Conservation (phyloP, 2,888 invertebrate genomes). For the Tuta absoluta region DNA sequence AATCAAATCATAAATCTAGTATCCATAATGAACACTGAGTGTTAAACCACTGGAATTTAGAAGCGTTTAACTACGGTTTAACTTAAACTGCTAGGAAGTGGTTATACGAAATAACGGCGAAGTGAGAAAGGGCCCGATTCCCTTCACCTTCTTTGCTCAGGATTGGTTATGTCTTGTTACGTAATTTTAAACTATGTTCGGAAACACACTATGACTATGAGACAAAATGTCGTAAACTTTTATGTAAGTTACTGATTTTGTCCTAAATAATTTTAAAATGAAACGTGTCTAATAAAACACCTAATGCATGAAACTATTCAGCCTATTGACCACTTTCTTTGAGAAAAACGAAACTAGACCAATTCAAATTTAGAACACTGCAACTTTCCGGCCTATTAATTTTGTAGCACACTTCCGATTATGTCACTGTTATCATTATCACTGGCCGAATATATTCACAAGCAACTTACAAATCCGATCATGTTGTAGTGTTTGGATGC, state of each 20-base stretch:
- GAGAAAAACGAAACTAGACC: constrained; percentile 4
- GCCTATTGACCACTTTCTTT: constrained; percentile 18
- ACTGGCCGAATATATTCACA: constrained; percentile 8
- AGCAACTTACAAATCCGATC: constrained; percentile 76
- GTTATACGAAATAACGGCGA: constrained; percentile 9
- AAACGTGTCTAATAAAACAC: constrained; percentile 4
- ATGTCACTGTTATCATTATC: constrained; percentile 23
- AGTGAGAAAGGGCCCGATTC: constrained; percentile 10
- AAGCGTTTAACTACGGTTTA: neutral
- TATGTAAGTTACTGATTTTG: too few relatives aligned
- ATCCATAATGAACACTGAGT: constrained; percentile 4
- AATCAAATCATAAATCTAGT: constrained; percentile 10
- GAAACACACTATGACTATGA: neutral
- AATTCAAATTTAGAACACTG: constrained; percentile 30
- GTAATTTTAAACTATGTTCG: neutral
- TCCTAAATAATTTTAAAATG: neutral
- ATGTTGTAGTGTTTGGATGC: constrained; percentile 70
- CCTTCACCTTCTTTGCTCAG: constrained; percentile 2
- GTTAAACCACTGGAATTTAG: constrained; percentile 12
- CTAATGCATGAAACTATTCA: neutral
- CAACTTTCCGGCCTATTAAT: constrained; percentile 27
- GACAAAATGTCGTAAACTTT: neutral
- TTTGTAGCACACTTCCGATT: constrained; percentile 28
- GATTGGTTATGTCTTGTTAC: neutral
- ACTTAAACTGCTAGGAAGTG: constrained; percentile 6